Percentiles rank a stretch among this genome's conserved stretches.
These are phyloP conservation scores for Catotricha subobsoleta DNA, from an alignment of 2,888 invertebrate genomes.

Conservation along the genomic window DNA sequence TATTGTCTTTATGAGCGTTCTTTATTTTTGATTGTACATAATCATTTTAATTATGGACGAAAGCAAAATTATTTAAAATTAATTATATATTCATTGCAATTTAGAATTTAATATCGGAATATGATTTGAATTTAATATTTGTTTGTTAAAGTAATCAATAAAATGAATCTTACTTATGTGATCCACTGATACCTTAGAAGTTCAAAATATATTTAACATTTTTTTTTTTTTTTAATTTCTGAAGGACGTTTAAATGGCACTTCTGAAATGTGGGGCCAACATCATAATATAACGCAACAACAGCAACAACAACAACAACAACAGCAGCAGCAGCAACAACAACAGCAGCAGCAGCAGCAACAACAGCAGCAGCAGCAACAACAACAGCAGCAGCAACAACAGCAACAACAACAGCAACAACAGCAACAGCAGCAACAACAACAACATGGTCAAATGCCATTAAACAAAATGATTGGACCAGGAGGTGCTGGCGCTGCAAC, in stretches of 20 bases:
- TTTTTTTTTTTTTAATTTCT: background rate
- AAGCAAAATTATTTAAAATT: too few relatives aligned
- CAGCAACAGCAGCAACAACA: background rate
- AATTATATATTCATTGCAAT: too few relatives aligned
- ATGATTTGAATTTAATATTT: too few relatives aligned
- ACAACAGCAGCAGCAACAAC: background rate
- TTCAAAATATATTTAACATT: too few relatives aligned
- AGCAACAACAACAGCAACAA: constrained; percentile 6
- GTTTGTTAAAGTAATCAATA: background rate
- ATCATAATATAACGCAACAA: constrained; percentile 26
- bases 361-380: constrained; percentile 7
- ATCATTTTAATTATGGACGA: too few relatives aligned
- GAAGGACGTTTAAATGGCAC: constrained; percentile 58
- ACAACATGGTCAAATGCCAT: constrained; percentile 2
- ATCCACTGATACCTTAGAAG: too few relatives aligned
- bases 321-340: background rate
- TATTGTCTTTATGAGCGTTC: too few relatives aligned
- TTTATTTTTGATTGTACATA: too few relatives aligned
- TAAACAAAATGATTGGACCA: constrained; percentile 5
- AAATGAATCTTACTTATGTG: too few relatives aligned
- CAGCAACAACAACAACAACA: constrained; percentile 5
- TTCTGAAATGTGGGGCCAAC: constrained; percentile 64
- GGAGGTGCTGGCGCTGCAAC: background rate
- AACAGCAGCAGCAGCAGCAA: background rate
- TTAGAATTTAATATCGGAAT: too few relatives aligned